phyloP scores from a whole-genome alignment of 2,797 vertebrate genomes.

The Poliocrania exsul region DNA sequence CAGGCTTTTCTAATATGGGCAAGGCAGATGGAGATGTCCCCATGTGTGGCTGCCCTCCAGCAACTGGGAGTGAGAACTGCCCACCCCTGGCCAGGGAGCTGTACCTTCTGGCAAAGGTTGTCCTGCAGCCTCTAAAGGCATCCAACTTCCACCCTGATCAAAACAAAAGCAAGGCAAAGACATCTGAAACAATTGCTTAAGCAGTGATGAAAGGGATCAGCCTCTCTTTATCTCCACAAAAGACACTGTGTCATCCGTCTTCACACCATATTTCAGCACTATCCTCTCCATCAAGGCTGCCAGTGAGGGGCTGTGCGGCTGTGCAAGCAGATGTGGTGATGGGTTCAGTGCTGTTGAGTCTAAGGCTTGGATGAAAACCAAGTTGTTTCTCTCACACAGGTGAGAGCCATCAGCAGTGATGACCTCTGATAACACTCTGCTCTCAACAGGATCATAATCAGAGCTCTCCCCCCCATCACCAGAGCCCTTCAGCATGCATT shows the following conservation, averaged over 20 bases:
- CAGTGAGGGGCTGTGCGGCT: background rate
- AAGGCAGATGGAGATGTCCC: background rate
- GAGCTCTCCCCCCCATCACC: background rate
- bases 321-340: conserved; percentile 8
- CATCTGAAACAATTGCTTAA: conserved; percentile 12
- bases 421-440: background rate
- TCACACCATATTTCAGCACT: conserved; percentile 40
- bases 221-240: conserved; percentile 36
- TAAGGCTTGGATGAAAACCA: conserved; percentile 4
- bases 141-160: background rate
- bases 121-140: background rate
- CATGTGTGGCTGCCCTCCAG: background rate
- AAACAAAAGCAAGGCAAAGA: conserved; percentile 8
- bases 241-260: conserved; percentile 30
- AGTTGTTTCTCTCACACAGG: background rate
- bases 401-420: background rate
- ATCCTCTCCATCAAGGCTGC: background rate
- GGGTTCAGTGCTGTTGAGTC: background rate
- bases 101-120: conserved; percentile 4
- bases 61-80: background rate
- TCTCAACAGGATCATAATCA: background rate
- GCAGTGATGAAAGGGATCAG: conserved; percentile 31
- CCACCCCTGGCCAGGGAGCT: background rate
- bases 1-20: background rate
- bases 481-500: background rate